These are phyloP conservation scores for Thaumatotibia leucotreta DNA, from an alignment of 1,140 invertebrate genomes.

Conservation along the genomic window DNA sequence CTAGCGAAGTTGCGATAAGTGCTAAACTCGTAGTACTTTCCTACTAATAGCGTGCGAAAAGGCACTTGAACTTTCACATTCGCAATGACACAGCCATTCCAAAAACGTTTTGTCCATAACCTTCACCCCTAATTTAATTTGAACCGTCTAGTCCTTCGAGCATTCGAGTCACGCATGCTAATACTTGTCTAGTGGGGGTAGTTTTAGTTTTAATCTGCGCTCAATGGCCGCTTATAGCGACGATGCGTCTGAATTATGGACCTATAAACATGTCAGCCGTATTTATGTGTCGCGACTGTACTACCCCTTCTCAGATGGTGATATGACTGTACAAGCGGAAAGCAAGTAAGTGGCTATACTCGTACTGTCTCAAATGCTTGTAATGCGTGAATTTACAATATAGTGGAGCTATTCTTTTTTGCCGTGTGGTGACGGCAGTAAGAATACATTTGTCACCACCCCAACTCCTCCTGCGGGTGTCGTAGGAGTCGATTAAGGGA, in stretches of 20 bases:
- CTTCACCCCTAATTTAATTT: constrained; percentile 11
- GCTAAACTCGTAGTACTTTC: background rate
- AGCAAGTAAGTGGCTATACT: too few relatives aligned
- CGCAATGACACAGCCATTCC: background rate
- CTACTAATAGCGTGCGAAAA: background rate
- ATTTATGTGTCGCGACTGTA: constrained; percentile 46
- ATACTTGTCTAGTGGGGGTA: constrained; percentile 28
- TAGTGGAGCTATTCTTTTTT: too few relatives aligned
- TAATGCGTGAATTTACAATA: too few relatives aligned
- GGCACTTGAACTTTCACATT: background rate
- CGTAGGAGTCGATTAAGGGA: too few relatives aligned
- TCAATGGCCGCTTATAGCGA: constrained; percentile 54
- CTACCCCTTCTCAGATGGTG: background rate
- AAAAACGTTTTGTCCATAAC: background rate
- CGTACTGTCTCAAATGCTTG: too few relatives aligned
- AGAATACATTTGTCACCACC: too few relatives aligned
- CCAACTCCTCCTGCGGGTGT: too few relatives aligned
- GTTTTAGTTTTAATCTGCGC: constrained; percentile 51
- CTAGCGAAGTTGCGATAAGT: too few relatives aligned
- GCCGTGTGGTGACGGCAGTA: too few relatives aligned
- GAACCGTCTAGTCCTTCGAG: constrained; percentile 26
- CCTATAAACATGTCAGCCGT: constrained; percentile 50
- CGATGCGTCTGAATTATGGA: constrained; percentile 49
- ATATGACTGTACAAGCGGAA: too few relatives aligned
- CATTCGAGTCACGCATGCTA: constrained; percentile 43